Evolutionary conservation across 2,113 vertebrate species (phyloP), one percentile per base, ranked within the genome.

Genomic region (Platichthys flesus): DNA sequence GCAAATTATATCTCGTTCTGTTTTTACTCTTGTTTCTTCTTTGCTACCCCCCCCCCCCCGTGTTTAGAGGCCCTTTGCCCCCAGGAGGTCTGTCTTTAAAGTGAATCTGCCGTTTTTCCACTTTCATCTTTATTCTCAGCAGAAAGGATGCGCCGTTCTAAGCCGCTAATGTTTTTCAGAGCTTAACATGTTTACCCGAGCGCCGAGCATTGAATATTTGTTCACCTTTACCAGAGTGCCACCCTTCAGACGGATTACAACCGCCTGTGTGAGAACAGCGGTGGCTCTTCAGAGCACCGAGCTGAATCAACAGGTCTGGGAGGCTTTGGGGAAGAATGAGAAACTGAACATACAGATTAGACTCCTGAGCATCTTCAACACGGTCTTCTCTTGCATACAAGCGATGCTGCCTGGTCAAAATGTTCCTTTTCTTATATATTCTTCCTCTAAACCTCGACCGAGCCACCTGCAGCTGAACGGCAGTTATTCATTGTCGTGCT

Each of bases 91-190:
- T 24, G 26, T 66, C 55, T 49, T 56, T 21, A 26, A 31, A 63
- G 23, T 10, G 23, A 21, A 12, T 21, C n/a, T 37, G 40, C 45
- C 12, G 0, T 14, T 6, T 66, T 40, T 15, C n/a, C 60, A 15
- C 61, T 80, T 81, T 66, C 55, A 52, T 81, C 60, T 74, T 57
- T 1, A 14, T n/a, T 42, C 54, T 68, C 35, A 21, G 42, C 52
- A 31, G 63, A 76, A 35, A 73, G 4, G 8, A 69, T 55, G 23
- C 3, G 45, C 24, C 14, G 51, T 7, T 60, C 59, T 37, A 31
- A 58, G 28, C 28, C n/a, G 12, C 70, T 28, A 4, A 24, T 68
- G 31, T 54, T 21, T 31, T 51, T 24, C 57, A 31, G 57, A 26
- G 57, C 66, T 54, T 23, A 60, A 49, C 20, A 9, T 64, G 73